Conservation (phyloP, 1,140 invertebrate species). For the Aphaenogaster floridana region DNA sequence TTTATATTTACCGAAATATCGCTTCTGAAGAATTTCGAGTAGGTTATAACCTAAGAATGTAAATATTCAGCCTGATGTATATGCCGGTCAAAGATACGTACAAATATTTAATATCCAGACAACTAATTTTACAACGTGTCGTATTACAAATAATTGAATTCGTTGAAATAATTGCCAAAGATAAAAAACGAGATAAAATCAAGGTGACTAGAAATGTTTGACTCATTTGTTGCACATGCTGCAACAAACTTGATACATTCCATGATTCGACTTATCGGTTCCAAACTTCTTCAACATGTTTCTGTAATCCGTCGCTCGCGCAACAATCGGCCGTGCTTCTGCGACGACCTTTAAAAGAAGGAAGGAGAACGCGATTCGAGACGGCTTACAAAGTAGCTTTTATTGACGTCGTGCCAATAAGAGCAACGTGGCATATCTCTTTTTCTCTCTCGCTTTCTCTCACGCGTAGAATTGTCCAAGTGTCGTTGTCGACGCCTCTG, state of each 20-base stretch:
- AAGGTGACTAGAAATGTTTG: neutral
- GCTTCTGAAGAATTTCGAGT: neutral
- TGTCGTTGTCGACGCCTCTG: conserved; percentile 50
- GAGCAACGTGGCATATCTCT: conserved; percentile 29
- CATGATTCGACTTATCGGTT: neutral
- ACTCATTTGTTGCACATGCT: neutral
- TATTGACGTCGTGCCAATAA: conserved; percentile 49
- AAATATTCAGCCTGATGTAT: too few relatives aligned
- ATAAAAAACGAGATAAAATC: neutral
- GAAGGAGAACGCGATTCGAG: conserved; percentile 31
- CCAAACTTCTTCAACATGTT: neutral
- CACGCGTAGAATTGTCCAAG: conserved; percentile 32
- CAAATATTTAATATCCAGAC: neutral
- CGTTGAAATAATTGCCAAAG: neutral
- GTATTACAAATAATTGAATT: too few relatives aligned
- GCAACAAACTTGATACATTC: neutral
- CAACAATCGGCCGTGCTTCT: conserved; percentile 13
- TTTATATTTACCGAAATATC: neutral
- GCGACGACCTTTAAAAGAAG: conserved; percentile 6
- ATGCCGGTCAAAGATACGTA: neutral
- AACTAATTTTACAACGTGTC: too few relatives aligned
- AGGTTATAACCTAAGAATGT: neutral
- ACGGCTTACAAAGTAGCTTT: conserved; percentile 40
- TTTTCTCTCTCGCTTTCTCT: conserved; percentile 24
- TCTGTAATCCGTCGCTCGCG: conserved; percentile 10